phyloP scores from a whole-genome alignment of 2,888 invertebrate species.

The Hetaerina titia region DNA sequence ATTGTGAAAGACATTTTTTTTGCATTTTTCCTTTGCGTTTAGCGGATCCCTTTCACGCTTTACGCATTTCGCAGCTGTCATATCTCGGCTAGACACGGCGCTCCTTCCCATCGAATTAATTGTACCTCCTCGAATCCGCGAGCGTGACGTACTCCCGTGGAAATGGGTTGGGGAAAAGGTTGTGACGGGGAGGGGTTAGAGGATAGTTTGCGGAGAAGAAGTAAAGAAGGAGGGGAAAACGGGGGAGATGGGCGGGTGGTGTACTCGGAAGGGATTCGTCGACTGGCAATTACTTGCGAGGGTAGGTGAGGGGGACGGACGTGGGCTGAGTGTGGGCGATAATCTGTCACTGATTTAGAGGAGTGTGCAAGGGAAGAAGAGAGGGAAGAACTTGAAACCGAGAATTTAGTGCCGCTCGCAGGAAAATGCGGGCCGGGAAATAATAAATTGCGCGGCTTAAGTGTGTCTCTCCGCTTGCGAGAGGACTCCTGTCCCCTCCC shows the following conservation, averaged over 20 bases:
- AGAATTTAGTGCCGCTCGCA: conserved; percentile 44
- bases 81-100: background rate
- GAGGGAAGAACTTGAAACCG: background rate
- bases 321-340: background rate
- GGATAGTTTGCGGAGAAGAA: background rate
- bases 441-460: conserved; percentile 8
- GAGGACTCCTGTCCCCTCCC: background rate
- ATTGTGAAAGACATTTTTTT: background rate
- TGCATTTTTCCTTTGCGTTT: background rate
- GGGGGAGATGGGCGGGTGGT: too few relatives aligned
- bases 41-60: background rate
- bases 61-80: conserved; percentile 17
- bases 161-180: background rate
- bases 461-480: background rate
- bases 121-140: background rate
- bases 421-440: conserved; percentile 44
- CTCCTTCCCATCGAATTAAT: background rate
- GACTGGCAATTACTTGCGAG: conserved; percentile 6
- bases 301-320: background rate
- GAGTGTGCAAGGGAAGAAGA: background rate
- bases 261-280: background rate
- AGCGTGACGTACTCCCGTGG: background rate
- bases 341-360: conserved; percentile 52
- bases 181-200: background rate
- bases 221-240: background rate